Evolutionary conservation across 1,140 invertebrate species (phyloP).

Genomic region (Brachionus calyciflorus): DNA sequence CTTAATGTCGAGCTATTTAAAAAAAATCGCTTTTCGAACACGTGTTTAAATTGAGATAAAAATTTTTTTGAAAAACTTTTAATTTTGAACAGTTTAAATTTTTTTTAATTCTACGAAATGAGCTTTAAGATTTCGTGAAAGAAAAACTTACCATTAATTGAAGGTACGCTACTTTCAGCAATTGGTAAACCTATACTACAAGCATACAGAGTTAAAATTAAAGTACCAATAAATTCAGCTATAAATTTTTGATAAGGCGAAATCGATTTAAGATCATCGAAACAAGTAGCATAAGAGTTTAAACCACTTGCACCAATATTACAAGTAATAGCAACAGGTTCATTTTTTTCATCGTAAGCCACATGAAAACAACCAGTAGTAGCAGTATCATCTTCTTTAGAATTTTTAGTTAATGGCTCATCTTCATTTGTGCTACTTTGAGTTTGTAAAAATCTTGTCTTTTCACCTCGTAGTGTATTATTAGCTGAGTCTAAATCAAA

Average conservation of each 20-base stretch:
- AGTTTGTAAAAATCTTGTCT: not conserved
- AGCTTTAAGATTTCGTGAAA: no score
- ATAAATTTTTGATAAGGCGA: conserved; percentile 19
- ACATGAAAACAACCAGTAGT: conserved; percentile 21
- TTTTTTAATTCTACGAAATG: not conserved
- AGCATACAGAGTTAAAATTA: conserved; percentile 6
- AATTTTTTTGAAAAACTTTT: no score
- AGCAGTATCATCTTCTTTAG: no score
- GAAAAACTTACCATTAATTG: conserved; percentile 13
- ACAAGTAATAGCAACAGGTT: conserved; percentile 5
- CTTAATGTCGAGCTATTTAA: no score
- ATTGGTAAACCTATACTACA: conserved; percentile 2
- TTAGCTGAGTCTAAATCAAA: not conserved
- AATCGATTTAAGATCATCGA: conserved; percentile 7
- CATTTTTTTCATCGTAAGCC: conserved; percentile 33
- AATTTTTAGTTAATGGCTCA: no score
- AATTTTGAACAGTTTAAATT: no score
- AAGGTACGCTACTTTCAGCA: not conserved
- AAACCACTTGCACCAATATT: not conserved
- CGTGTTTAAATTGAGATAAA: no score
- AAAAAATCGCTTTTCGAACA: no score
- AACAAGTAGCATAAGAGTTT: not conserved
- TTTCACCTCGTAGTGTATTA: not conserved
- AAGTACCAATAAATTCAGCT: conserved; percentile 31
- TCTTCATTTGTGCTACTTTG: not conserved